These are phyloP conservation scores for Drosophila rhopaloa DNA, from an alignment of 1,140 invertebrate genomes.

Conservation along the genomic window DNA sequence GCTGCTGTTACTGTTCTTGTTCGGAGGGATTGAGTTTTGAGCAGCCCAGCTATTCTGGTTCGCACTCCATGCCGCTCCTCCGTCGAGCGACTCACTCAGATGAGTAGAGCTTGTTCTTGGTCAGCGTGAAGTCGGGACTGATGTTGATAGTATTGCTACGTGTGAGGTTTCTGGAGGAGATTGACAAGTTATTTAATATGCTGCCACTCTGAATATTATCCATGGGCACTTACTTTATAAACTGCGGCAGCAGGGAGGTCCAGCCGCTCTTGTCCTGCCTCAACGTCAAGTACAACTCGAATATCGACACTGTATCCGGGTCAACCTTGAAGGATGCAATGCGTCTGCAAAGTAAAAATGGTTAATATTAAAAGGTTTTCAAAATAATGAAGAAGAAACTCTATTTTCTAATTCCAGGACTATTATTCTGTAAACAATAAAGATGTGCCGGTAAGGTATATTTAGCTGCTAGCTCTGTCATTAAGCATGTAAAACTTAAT, in stretches of 20 bases:
- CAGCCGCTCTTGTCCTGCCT: constrained; percentile 92
- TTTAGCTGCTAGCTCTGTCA: too few species aligned
- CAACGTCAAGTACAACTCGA: constrained; percentile 93
- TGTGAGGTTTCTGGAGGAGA: constrained; percentile 89
- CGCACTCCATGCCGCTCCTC: constrained; percentile 45
- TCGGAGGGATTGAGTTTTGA: constrained; percentile 77
- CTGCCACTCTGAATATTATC: fast-evolving
- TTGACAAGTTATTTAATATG: constrained; percentile 1
- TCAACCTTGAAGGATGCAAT: constrained; percentile 91
- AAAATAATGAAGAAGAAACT: too few species aligned
- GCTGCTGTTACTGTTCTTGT: constrained; percentile 48
- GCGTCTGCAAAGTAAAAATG: constrained; percentile 53
- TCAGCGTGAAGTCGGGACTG: constrained; percentile 92
- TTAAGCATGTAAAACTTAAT: too few species aligned
- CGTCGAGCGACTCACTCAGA: constrained; percentile 66
- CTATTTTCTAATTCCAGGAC: too few species aligned
- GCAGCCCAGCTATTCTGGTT: constrained; percentile 42
- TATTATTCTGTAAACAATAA: too few species aligned
- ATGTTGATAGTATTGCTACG: constrained; percentile 93
- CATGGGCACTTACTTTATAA: constrained; percentile 90
- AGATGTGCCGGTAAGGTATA: too few species aligned
- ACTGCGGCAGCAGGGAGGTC: constrained; percentile 92
- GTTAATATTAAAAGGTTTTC: not conserved
- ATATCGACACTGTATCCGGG: constrained; percentile 92
- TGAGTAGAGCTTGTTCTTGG: constrained; percentile 93